Evolutionary conservation across 2,797 vertebrate genomes (phyloP).

Genomic region (Pseudochromis fuscus): DNA sequence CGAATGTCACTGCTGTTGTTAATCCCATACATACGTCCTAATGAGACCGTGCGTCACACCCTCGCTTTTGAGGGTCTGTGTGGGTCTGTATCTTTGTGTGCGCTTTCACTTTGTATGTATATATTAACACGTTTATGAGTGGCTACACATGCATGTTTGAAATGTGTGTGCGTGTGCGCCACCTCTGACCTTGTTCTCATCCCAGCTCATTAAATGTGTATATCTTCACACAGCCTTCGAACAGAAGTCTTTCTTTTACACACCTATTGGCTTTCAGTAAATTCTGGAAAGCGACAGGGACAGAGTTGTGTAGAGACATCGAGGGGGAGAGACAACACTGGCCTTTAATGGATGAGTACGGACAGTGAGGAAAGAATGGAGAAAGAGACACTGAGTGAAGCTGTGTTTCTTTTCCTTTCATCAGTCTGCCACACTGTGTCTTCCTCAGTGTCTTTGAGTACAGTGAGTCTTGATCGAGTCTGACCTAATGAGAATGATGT

Average conservation of each 20-base stretch:
- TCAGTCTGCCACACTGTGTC: slow-evolving; percentile 15
- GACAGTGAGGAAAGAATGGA: background rate
- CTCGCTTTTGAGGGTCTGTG: slow-evolving; percentile 51
- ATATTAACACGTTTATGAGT: slow-evolving; percentile 61
- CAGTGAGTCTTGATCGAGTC: slow-evolving; percentile 66
- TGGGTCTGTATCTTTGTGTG: slow-evolving; percentile 23
- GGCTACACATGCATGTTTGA: slow-evolving; percentile 43
- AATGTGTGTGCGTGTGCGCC: slow-evolving; percentile 49
- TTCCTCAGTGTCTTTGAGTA: slow-evolving; percentile 41
- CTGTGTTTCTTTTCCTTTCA: background rate
- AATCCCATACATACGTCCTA: slow-evolving; percentile 84
- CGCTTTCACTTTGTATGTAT: slow-evolving; percentile 51
- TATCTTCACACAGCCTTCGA: slow-evolving; percentile 93
- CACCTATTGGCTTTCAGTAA: slow-evolving; percentile 95
- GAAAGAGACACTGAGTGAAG: slow-evolving; percentile 2
- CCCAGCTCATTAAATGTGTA: slow-evolving; percentile 99
- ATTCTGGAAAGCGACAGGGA: slow-evolving; percentile 89
- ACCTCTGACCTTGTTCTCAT: slow-evolving; percentile 87
- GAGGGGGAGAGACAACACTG: background rate
- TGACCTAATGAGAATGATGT: slow-evolving; percentile 77
- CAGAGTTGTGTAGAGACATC: slow-evolving; percentile 49
- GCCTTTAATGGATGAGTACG: background rate
- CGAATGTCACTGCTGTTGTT: slow-evolving; percentile 88
- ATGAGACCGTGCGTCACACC: slow-evolving; percentile 83
- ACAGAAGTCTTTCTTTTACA: slow-evolving; percentile 59